Conservation (phyloP, 2,797 vertebrate species). For the Esox lucius region DNA sequence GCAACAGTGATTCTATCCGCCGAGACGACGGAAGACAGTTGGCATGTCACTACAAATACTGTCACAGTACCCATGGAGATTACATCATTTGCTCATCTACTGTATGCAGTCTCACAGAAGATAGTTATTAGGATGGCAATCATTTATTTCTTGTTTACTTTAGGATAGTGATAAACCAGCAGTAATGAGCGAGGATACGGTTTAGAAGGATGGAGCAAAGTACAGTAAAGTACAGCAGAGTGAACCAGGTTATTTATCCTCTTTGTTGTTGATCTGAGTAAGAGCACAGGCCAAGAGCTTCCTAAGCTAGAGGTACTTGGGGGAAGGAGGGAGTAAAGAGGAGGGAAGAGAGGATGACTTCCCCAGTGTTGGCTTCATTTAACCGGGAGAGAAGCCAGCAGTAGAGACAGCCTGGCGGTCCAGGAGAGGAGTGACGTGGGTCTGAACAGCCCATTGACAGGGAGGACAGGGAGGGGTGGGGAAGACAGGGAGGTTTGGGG, state of each 20-base stretch:
- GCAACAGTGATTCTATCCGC: no score
- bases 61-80: no score
- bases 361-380: slow-evolving; percentile 55
- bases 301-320: slow-evolving; percentile 56
- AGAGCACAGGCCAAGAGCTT: slow-evolving; percentile 61
- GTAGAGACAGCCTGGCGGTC: slow-evolving; percentile 48
- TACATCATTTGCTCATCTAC: no score
- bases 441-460: slow-evolving; percentile 60
- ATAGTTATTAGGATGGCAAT: no score
- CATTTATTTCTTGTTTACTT: no score
- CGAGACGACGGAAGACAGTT: no score
- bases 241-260: slow-evolving; percentile 52
- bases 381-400: slow-evolving; percentile 45
- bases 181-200: not conserved
- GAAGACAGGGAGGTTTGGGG: not conserved
- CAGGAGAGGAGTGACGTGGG: slow-evolving; percentile 53
- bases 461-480: slow-evolving; percentile 14
- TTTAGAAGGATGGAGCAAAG: no score
- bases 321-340: slow-evolving; percentile 19
- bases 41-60: no score
- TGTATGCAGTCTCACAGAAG: no score
- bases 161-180: not conserved
- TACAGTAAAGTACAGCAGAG: slow-evolving; percentile 35
- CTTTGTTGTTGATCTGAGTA: slow-evolving; percentile 62
- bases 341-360: slow-evolving; percentile 55